phyloP scores from a whole-genome alignment of 1,140 invertebrate species.

The Camponotus vicinus region DNA sequence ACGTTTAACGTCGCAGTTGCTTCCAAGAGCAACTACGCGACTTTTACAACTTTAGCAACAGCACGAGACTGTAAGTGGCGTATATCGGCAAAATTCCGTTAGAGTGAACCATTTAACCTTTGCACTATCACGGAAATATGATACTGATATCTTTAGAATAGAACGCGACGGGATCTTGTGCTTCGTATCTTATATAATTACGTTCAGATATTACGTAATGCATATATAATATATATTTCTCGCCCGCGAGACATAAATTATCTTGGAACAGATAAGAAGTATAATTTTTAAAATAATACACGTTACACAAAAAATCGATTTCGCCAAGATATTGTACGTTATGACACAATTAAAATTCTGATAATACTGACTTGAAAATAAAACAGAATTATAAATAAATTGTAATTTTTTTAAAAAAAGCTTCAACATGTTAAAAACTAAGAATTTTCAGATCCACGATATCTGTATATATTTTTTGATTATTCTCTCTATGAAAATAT shows the following conservation, averaged over 20 bases:
- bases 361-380: neutral
- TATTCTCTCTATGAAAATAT: neutral
- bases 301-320: neutral
- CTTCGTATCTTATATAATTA: conserved; percentile 19
- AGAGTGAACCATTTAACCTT: conserved; percentile 34
- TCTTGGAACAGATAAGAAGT: conserved; percentile 25
- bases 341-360: neutral
- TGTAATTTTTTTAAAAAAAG: neutral
- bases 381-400: neutral
- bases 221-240: neutral
- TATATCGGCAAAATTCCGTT: conserved; percentile 16
- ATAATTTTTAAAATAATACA: conserved; percentile 17
- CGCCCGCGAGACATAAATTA: neutral
- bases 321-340: neutral
- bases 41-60: conserved; percentile 44
- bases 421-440: neutral
- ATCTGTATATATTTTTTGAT: neutral
- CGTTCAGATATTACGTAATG: neutral
- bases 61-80: neutral
- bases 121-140: neutral
- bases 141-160: neutral
- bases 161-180: neutral
- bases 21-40: conserved; percentile 32
- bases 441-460: neutral
- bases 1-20: neutral